Conservation (phyloP, 1,140 invertebrate genomes). For the Luehdorfia chinensis region DNA sequence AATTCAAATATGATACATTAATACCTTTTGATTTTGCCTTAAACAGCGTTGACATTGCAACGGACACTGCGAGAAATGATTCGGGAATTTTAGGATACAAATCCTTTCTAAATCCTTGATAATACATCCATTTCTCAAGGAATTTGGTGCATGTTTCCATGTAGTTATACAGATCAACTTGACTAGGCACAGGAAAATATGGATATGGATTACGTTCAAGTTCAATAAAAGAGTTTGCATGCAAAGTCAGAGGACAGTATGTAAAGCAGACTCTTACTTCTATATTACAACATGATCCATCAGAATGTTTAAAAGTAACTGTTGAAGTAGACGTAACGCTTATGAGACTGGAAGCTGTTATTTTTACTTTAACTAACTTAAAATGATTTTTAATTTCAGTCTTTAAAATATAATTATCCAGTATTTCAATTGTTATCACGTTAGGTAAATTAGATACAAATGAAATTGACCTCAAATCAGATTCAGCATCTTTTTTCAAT, state of each 20-base stretch:
- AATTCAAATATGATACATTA: conserved; percentile 61
- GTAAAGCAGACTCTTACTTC: conserved; percentile 62
- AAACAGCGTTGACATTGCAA: conserved; percentile 35
- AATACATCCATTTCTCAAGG: conserved; percentile 68
- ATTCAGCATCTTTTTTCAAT: conserved; percentile 42
- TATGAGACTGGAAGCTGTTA: conserved; percentile 36
- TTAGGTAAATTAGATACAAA: conserved; percentile 46
- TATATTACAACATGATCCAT: conserved; percentile 49
- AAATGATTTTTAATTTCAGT: conserved; percentile 17
- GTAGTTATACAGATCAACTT: conserved; percentile 47
- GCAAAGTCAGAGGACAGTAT: conserved; percentile 57
- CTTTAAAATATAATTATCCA: conserved; percentile 27
- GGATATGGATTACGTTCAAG: conserved; percentile 54
- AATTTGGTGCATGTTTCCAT: conserved; percentile 48
- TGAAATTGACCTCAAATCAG: conserved; percentile 38
- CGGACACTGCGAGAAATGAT: conserved; percentile 58
- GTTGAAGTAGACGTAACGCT: conserved; percentile 33
- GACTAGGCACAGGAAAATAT: conserved; percentile 43
- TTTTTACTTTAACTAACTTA: conserved; percentile 38
- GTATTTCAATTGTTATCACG: conserved; percentile 37
- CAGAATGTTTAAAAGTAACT: conserved; percentile 45
- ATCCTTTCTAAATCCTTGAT: conserved; percentile 66
- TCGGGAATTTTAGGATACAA: conserved; percentile 62
- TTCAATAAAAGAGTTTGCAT: conserved; percentile 35
- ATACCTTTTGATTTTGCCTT: conserved; percentile 57